Evolutionary conservation across 2,113 vertebrate species (phyloP).

Genomic region (Engystomops pustulosus): DNA sequence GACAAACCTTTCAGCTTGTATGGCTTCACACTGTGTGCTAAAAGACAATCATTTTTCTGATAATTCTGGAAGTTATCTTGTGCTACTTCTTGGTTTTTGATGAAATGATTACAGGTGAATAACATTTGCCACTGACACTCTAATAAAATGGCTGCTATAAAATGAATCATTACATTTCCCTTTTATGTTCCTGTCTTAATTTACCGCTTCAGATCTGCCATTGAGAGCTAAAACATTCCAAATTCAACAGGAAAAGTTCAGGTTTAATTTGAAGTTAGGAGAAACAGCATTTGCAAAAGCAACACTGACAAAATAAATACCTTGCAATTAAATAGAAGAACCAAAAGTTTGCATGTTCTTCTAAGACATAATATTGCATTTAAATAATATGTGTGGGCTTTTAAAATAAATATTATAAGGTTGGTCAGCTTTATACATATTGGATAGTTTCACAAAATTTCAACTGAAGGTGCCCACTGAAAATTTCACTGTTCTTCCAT

Average conservation of each 20-base stretch:
- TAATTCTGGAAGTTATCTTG: slow-evolving; percentile 42
- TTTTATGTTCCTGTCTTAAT: slow-evolving; percentile 58
- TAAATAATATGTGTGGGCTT: slow-evolving; percentile 19
- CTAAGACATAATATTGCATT: slow-evolving; percentile 26
- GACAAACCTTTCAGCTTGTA: slow-evolving; percentile 8
- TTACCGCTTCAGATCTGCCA: slow-evolving; percentile 48
- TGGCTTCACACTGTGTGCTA: slow-evolving; percentile 16
- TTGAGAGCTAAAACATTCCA: slow-evolving; percentile 60
- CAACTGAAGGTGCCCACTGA: slow-evolving; percentile 61
- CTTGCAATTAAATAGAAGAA: slow-evolving; percentile 15
- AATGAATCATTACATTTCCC: slow-evolving; percentile 60
- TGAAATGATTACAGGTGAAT: slow-evolving; percentile 44
- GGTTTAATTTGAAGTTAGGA: slow-evolving; percentile 22
- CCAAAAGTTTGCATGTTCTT: slow-evolving; percentile 28
- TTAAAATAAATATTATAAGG: slow-evolving; percentile 7
- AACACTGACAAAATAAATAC: not conserved
- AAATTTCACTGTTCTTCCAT: slow-evolving; percentile 62
- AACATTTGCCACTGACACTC: slow-evolving; percentile 61
- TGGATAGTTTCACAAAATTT: slow-evolving; percentile 48
- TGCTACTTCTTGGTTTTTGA: slow-evolving; percentile 44
- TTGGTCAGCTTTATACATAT: slow-evolving; percentile 57
- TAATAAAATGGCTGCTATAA: slow-evolving; percentile 62
- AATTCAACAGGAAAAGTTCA: slow-evolving; percentile 53
- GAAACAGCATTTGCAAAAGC: slow-evolving; percentile 8
- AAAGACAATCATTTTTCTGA: slow-evolving; percentile 45